These are phyloP conservation scores for Pelobates fuscus DNA, from an alignment of 2,113 vertebrate species.

Conservation along the genomic window DNA sequence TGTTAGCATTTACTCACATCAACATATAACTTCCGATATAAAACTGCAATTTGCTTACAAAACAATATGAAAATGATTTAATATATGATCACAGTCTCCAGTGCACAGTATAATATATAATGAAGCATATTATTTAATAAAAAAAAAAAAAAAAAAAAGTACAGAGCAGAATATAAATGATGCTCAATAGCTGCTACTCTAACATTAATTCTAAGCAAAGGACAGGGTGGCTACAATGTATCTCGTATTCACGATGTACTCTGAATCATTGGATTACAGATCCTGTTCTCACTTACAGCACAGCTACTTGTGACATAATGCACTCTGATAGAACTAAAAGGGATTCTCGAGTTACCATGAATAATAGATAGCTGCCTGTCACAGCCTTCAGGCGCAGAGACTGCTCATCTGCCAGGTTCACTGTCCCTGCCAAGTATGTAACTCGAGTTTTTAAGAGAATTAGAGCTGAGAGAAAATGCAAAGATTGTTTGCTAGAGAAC, in stretches of 20 bases:
- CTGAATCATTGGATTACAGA: constrained; percentile 2
- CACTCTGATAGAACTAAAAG: constrained; percentile 16
- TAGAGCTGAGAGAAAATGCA: too few species aligned
- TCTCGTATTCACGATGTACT: constrained; percentile 12
- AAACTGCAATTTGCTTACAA: too few species aligned
- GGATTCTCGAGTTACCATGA: constrained; percentile 7
- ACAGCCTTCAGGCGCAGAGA: not conserved
- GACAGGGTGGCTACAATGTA: not conserved
- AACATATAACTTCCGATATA: too few species aligned
- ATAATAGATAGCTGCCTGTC: constrained; percentile 17
- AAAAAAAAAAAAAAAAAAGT: too few species aligned
- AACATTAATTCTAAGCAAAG: not conserved
- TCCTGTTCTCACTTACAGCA: constrained; percentile 1
- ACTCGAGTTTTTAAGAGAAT: too few species aligned
- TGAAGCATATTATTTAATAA: too few species aligned
- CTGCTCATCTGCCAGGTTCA: not conserved
- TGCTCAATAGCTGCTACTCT: not conserved
- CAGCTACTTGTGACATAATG: not conserved
- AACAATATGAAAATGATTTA: too few species aligned
- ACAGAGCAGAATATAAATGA: not conserved
- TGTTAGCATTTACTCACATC: too few species aligned
- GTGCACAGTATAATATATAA: too few species aligned
- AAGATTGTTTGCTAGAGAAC: too few species aligned
- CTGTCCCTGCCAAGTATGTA: not conserved
- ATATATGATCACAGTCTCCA: too few species aligned